Evolutionary conservation across 2,888 invertebrate genomes (phyloP), one percentile per base, ranked within the genome.

Genomic region (Callyntrura sp.): DNA sequence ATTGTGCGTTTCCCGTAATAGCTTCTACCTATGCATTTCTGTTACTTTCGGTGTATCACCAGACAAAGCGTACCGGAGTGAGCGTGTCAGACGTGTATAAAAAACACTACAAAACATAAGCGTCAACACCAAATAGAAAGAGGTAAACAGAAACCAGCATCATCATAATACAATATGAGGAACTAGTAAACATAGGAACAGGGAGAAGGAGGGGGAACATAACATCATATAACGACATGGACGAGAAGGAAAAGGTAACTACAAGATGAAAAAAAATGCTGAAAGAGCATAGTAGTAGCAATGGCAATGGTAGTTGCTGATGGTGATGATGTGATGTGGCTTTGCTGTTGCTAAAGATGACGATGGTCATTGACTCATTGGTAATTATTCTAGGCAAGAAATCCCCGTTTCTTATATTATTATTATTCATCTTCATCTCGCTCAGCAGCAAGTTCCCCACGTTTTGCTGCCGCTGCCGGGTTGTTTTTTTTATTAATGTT

Each of bases 281-380:
- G n/a, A n/a, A n/a, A n/a, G n/a, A n/a, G 76, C 51, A 14, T 51
- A 62, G 55, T 55, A 17, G 43, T 9, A 57, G 35, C 35, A 28
- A 14, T 55, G n/a, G n/a, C n/a, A n/a, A n/a, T n/a, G n/a, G 78
- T 43, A 51, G 85, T 51, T 43, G 45, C 0, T 70, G 76, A 9
- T 23, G 45, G 14, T 82, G 82, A 62, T 35, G 35, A 35, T 35
- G 6, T 65, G 83, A 51, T 68, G 79, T 8, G 12, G 17, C 51
- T 57, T 35, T 65, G 62, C 14, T 55, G 68, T 45, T 86, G 86
- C 43, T 87, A 55, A 76, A 23, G 82, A 57, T 11, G 62, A 55
- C 57, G 62, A 73, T 87, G 87, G 87, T 87, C 87, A 87, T 87
- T 87, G 87, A 87, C 87, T 87, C 62, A 68, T 60, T 81, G 76